Base-by-base conservation (phyloP, 2,113 vertebrate genomes). In the Ancistrus triradiatus region DNA sequence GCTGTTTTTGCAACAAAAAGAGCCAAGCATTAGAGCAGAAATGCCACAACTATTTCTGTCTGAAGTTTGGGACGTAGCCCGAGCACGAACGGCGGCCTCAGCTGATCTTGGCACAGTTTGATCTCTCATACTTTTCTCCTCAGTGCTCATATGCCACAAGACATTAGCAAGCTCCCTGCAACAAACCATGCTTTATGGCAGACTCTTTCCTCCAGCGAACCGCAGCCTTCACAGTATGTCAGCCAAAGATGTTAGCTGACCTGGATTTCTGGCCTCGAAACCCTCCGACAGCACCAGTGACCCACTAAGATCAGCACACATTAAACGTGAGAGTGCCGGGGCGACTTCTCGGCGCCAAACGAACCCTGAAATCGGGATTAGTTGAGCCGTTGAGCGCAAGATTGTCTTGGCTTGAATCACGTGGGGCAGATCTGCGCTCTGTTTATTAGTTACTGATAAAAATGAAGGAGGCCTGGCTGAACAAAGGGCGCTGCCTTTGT, bases 191-290 rank as follows among this genome's bases (percentile, higher is more conserved):
- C n/a, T n/a, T n/a, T n/a, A n/a, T n/a, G n/a, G n/a, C n/a, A n/a
- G n/a, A 6, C 13, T 28, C 11, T 31, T 42, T 31, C 13, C 61
- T 37, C 47, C 48, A 27, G 48, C n/a, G 27, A 38, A 46, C 37
- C 38, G 31, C 50, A 64, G 48, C 18, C 14, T 33, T 43, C 66
- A 40, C 19, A 21, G 25, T 51, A 44, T 55, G 49, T 55, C 44
- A 62, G 52, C 31, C 37, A 61, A 69, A 22, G 42, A 49, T 69
- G 22, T 57, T 27, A 63, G 46, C 9, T 69, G 67, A 57, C 67
- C 59, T 56, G 42, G 11, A 49, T 40, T 59, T 60, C 18, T 37
- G n/a, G 18, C 61, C 31, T 31, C 59, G 38, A 61, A 49, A 10
- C 28, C 21, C 38, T 11, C n/a, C 15, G 51, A 22, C 42, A 44